Conservation (phyloP, 2,888 invertebrate species). For the Noctuana brunneofusca region DNA sequence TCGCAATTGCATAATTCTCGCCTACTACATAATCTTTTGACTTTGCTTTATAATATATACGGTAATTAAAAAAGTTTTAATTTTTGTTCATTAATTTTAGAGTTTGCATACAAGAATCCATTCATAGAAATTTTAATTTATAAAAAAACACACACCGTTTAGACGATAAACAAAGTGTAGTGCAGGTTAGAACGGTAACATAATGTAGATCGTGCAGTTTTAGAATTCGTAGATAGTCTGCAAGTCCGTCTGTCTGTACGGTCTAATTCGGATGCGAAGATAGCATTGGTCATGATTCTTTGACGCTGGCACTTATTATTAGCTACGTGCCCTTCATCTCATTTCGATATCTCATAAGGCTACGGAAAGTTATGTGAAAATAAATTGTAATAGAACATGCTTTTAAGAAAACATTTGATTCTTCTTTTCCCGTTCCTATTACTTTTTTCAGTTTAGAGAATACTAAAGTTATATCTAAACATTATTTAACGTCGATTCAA, state of each 20-base stretch:
- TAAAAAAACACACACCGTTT: background rate
- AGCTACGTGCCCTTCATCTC: conserved; percentile 25
- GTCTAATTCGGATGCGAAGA: conserved; percentile 20
- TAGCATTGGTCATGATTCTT: conserved; percentile 22
- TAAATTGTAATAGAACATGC: background rate
- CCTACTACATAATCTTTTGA: too few relatives aligned
- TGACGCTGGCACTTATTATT: conserved; percentile 25
- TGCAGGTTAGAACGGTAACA: background rate
- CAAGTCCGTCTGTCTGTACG: conserved; percentile 11
- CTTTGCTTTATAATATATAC: background rate
- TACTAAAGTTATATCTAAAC: too few relatives aligned
- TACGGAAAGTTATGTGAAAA: background rate
- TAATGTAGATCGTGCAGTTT: background rate
- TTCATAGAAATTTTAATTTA: too few relatives aligned
- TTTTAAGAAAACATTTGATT: background rate
- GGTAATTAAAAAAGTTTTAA: too few relatives aligned
- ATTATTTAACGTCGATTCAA: background rate
- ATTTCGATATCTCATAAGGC: conserved; percentile 9
- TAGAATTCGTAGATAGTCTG: background rate
- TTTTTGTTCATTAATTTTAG: too few relatives aligned
- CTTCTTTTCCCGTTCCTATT: too few relatives aligned
- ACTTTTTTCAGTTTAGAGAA: too few relatives aligned
- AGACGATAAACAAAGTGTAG: background rate
- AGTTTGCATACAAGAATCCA: too few relatives aligned
- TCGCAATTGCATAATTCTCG: background rate